A percentile compares a stretch with the other conserved stretches of the same genome.
These are phyloP conservation scores for Hippocampus comes DNA, from an alignment of 2,113 vertebrate genomes.

Conservation along the genomic window DNA sequence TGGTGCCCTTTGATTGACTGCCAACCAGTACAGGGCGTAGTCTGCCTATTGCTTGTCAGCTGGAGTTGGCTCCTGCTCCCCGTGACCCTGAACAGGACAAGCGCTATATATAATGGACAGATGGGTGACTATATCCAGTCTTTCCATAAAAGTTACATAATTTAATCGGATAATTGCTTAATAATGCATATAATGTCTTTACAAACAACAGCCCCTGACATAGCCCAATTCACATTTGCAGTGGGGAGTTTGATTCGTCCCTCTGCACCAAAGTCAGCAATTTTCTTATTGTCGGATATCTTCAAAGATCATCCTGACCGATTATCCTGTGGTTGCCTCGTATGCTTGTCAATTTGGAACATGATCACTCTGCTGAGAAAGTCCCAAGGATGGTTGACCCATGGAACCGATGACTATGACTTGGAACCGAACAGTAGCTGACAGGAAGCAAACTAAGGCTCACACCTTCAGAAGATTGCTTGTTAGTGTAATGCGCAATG, in stretches of 20 bases:
- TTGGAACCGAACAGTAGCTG: neutral
- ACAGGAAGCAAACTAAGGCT: neutral
- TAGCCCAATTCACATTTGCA: neutral
- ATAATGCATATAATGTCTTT: neutral
- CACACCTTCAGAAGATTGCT: neutral
- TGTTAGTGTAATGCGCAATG: neutral
- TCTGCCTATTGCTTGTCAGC: neutral
- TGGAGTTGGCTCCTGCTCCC: neutral
- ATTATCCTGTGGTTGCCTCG: neutral
- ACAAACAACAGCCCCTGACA: neutral
- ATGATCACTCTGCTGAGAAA: neutral
- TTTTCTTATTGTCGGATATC: neutral
- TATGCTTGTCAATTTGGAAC: neutral
- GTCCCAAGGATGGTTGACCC: too few relatives aligned
- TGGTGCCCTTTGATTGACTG: neutral
- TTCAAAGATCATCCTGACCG: neutral
- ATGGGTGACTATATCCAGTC: neutral
- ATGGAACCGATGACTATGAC: neutral
- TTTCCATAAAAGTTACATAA: neutral
- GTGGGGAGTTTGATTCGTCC: neutral
- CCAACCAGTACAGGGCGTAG: neutral
- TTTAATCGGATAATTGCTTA: neutral
- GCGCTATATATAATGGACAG: neutral
- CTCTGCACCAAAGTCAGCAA: neutral
- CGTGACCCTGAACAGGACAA: neutral